These are phyloP conservation scores for Orchesella cincta DNA, from an alignment of 1,140 invertebrate genomes.

Conservation along the genomic window DNA sequence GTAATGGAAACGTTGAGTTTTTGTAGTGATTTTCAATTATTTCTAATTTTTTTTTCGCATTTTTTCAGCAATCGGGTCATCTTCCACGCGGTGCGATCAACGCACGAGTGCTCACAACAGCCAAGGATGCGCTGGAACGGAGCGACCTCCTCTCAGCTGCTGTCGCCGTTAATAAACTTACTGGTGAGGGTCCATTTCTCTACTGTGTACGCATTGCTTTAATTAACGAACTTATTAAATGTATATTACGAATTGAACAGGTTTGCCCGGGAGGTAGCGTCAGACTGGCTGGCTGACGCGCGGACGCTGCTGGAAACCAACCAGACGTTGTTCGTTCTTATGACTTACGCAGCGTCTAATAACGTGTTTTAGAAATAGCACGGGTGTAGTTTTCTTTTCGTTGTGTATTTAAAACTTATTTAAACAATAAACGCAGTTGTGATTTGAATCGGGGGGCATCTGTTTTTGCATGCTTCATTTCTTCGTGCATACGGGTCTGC, in stretches of 20 bases:
- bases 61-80: not conserved
- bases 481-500: no score
- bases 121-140: constrained; percentile 36
- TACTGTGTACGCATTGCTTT: no score
- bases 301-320: constrained; percentile 44
- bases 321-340: constrained; percentile 45
- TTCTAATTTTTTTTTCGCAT: not conserved
- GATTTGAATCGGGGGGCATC: no score
- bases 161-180: constrained; percentile 35
- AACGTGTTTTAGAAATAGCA: constrained; percentile 36
- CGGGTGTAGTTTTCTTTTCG: not conserved
- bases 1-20: constrained; percentile 11
- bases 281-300: constrained; percentile 47
- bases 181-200: constrained; percentile 37
- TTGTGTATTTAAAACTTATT: no score
- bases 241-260: constrained; percentile 21
- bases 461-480: not conserved
- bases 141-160: constrained; percentile 46
- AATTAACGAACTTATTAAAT: no score
- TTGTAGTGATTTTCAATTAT: constrained; percentile 12
- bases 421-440: no score
- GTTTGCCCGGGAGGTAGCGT: constrained; percentile 40
- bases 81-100: no score
- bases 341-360: constrained; percentile 44
- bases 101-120: constrained; percentile 37